Conservation (phyloP, 1,140 invertebrate genomes). For the Lepeophtheirus salmonis region DNA sequence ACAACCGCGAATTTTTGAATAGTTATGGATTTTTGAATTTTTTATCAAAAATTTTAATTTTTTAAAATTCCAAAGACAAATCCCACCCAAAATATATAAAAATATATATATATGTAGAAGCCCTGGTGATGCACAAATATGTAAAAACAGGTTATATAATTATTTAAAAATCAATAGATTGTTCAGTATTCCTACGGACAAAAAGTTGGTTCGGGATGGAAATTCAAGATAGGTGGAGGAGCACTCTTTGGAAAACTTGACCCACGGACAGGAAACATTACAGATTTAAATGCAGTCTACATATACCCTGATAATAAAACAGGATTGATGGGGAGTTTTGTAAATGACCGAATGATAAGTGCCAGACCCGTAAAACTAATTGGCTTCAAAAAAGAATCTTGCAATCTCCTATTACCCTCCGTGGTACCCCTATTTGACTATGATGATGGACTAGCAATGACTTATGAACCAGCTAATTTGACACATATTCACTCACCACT, state of each 20-base stretch:
- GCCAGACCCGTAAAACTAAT: not conserved
- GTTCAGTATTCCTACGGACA: not conserved
- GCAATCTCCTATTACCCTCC: not conserved
- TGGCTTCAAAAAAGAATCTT: not conserved
- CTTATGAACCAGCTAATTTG: not conserved
- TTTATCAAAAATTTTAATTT: no score
- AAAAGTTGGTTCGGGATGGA: not conserved
- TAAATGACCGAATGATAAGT: not conserved
- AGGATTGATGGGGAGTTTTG: not conserved
- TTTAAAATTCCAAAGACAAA: no score
- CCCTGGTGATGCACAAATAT: no score
- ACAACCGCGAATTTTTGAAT: no score
- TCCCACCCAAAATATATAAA: no score
- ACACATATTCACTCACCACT: not conserved
- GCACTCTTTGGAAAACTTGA: not conserved
- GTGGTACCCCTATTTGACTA: not conserved
- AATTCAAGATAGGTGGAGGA: not conserved
- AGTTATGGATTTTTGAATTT: no score
- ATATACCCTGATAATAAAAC: conserved; percentile 18
- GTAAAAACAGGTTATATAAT: no score
- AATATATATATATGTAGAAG: no score
- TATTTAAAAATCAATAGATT: no score
- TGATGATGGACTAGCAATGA: not conserved
- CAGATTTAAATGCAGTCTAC: not conserved
- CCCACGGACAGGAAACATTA: not conserved